Evolutionary conservation across 2,113 vertebrate species (phyloP).

Genomic region (Podilymbus podiceps): DNA sequence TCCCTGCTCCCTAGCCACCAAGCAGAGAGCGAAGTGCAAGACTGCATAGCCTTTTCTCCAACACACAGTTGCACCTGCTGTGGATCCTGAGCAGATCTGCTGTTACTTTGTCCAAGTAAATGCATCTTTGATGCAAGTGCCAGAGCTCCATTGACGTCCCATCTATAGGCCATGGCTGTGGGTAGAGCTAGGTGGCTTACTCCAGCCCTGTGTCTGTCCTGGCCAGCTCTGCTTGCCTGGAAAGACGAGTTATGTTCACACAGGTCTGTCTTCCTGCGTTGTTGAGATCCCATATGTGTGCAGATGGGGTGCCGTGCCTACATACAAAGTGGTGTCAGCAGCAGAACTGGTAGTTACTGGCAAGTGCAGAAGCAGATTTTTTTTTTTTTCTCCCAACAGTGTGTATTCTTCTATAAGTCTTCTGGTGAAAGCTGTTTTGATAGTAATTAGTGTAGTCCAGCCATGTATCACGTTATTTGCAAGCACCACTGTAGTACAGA

Average conservation of each 20-base stretch:
- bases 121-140: not conserved
- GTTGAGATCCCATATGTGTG: not conserved
- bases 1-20: not conserved
- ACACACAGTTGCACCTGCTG: not conserved
- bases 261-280: not conserved
- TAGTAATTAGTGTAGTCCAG: not conserved
- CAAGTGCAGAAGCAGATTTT: not conserved
- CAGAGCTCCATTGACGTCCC: not conserved
- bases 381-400: not conserved
- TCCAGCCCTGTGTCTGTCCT: not conserved
- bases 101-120: not conserved
- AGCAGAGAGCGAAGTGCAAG: not conserved
- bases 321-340: not conserved
- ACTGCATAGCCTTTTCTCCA: not conserved
- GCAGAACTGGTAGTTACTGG: not conserved
- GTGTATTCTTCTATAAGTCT: not conserved
- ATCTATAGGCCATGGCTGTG: not conserved
- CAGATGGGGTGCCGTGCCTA: not conserved
- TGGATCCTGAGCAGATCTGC: not conserved
- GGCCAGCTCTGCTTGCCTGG: not conserved
- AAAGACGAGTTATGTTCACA: not conserved
- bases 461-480: not conserved
- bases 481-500: not conserved
- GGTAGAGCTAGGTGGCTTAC: not conserved
- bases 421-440: not conserved